Percentiles rank a stretch among this genome's conserved stretches.
These are phyloP conservation scores for Bos taurus DNA, from an alignment of 2,113 vertebrate species.

Conservation along the genomic window DNA sequence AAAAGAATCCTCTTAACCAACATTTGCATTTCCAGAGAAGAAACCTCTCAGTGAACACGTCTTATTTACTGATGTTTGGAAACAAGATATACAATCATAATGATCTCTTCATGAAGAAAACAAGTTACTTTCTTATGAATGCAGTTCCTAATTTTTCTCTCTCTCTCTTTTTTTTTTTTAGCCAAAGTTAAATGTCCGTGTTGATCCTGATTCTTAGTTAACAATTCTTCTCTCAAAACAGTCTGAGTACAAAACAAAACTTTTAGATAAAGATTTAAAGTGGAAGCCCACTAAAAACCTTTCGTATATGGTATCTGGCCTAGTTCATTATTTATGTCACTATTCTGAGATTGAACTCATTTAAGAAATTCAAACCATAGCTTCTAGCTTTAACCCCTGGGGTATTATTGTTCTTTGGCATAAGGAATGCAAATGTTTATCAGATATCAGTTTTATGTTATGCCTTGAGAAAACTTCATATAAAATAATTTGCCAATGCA, in stretches of 20 bases:
- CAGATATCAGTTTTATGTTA: constrained; percentile 32
- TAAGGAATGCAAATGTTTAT: constrained; percentile 42
- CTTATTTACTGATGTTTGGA: not conserved
- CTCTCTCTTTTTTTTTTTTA: not conserved
- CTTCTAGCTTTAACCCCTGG: constrained; percentile 8
- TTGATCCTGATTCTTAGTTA: not conserved
- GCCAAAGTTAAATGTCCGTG: not conserved
- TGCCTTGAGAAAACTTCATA: constrained; percentile 36
- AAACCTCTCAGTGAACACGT: not conserved
- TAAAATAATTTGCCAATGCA: constrained; percentile 21
- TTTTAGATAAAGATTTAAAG: not conserved
- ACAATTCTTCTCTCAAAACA: not conserved
- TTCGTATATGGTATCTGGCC: constrained; percentile 11
- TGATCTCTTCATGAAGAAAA: not conserved
- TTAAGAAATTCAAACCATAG: not conserved
- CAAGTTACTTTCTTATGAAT: not conserved
- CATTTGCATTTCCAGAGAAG: not conserved
- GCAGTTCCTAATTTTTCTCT: not conserved
- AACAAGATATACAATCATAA: not conserved
- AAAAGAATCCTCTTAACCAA: not conserved
- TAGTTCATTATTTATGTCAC: constrained; percentile 29
- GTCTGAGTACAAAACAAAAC: not conserved
- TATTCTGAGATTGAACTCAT: constrained; percentile 49
- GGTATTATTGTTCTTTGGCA: constrained; percentile 5
- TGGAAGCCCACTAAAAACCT: constrained; percentile 9